phyloP scores from a whole-genome alignment of 2,888 invertebrate genomes.

The Euzetes globulus region DNA sequence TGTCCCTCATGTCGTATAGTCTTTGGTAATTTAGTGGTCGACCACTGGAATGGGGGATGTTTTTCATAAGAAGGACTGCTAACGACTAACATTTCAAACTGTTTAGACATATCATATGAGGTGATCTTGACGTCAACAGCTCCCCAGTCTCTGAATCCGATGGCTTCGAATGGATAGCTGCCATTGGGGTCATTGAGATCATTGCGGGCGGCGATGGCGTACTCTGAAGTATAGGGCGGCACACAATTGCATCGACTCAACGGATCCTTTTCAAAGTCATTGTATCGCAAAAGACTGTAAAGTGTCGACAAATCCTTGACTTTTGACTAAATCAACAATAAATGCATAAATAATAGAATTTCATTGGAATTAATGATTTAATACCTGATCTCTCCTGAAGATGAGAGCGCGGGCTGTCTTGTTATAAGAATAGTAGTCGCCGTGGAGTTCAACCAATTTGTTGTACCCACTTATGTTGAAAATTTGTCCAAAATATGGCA shows the following conservation, averaged over 20 bases:
- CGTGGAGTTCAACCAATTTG: conserved; percentile 53
- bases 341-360: not conserved
- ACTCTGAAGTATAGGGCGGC: conserved; percentile 64
- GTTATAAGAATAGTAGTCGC: conserved; percentile 59
- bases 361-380: not conserved
- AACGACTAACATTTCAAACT: conserved; percentile 55
- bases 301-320: conserved; percentile 56
- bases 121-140: conserved; percentile 61
- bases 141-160: conserved; percentile 63
- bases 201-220: conserved; percentile 62
- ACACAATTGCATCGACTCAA: conserved; percentile 59
- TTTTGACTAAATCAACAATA: conserved; percentile 42
- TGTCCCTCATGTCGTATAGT: conserved; percentile 60
- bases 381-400: conserved; percentile 55
- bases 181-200: conserved; percentile 65
- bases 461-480: conserved; percentile 59
- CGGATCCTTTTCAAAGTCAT: conserved; percentile 62
- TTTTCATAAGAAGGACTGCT: conserved; percentile 55
- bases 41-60: conserved; percentile 71
- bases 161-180: conserved; percentile 60
- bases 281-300: conserved; percentile 59
- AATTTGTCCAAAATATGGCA: conserved; percentile 58
- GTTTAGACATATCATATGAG: conserved; percentile 44
- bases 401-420: conserved; percentile 60
- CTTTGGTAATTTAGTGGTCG: conserved; percentile 58